Conservation (phyloP, 2,797 vertebrate species). For the Sarcoramphus papa region DNA sequence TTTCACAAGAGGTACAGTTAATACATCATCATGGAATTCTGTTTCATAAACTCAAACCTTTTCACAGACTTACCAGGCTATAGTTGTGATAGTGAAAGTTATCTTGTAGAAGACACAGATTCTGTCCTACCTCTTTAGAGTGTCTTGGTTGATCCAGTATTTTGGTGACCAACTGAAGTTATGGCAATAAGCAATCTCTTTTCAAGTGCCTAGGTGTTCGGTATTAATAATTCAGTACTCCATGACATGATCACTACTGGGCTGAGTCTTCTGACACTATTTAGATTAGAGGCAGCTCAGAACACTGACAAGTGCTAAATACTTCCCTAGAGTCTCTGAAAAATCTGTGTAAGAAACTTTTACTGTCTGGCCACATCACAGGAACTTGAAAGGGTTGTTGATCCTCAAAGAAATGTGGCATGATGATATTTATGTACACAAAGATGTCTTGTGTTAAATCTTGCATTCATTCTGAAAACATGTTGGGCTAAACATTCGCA, state of each 20-base stretch:
- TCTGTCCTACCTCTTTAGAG: not conserved
- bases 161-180: not conserved
- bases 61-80: not conserved
- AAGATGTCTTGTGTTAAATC: not conserved
- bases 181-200: not conserved
- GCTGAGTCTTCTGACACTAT: not conserved
- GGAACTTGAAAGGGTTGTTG: not conserved
- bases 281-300: not conserved
- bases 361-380: not conserved
- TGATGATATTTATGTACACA: not conserved
- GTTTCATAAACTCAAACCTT: not conserved
- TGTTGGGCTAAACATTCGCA: not conserved
- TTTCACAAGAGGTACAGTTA: conserved; percentile 80
- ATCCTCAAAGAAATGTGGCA: not conserved
- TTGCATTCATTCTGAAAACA: not conserved
- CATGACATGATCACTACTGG: rapidly evolving
- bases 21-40: not conserved
- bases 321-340: not conserved
- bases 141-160: not conserved
- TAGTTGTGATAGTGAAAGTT: not conserved
- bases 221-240: not conserved
- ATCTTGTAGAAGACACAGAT: not conserved
- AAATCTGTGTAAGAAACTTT: not conserved
- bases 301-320: not conserved
- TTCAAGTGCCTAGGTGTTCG: not conserved